Evolutionary conservation across 2,888 invertebrate species (phyloP), one percentile per base, ranked within the genome.

Genomic region (Clunio marinus): DNA sequence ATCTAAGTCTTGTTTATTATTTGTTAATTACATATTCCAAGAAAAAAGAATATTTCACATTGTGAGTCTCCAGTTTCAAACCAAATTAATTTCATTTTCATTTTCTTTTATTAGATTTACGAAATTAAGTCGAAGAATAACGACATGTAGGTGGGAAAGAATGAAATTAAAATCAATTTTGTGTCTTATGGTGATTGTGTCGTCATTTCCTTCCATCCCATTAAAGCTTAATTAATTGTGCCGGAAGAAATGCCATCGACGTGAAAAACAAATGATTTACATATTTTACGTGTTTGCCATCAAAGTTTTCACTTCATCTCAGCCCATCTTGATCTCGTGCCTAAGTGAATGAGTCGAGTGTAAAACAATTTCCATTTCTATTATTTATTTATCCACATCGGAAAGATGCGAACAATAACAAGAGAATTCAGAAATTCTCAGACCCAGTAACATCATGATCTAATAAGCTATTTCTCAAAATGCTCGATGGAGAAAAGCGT

Each of bases 401-500:
- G 13, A 45, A 28, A 57, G 15, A n/a, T 25, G 20, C 24, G 25
- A 66, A 65, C 63, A 65, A 65, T 65, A 59, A 35, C 46, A 66
- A 28, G 27, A 66, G 66, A 66, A 66, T 32, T 10, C 15, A 55
- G 7, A 15, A 13, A 55, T 66, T 66, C 66, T 66, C 66, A 66
- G 66, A 66, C 66, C 66, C 46, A 66, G 66, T 66, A 63, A 63
- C 63, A 63, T 59, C 59, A 17, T 46, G 46, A 66, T 66, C 66
- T 66, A 66, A 66, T 66, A 55, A 45, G 55, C 66, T 27, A 66
- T 55, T 66, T 66, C 35, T 25, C 55, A 55, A 46, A 27, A 27
- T 10, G 24, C 57, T 27, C 51, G 41, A 41, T 17, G 45, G 57
- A 57, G 4, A 17, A 57, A 57, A 32, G 10, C 4, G 32, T 7